phyloP scores from a whole-genome alignment of 2,113 vertebrate species.

The Gnathonemus echidnorhynchus region DNA sequence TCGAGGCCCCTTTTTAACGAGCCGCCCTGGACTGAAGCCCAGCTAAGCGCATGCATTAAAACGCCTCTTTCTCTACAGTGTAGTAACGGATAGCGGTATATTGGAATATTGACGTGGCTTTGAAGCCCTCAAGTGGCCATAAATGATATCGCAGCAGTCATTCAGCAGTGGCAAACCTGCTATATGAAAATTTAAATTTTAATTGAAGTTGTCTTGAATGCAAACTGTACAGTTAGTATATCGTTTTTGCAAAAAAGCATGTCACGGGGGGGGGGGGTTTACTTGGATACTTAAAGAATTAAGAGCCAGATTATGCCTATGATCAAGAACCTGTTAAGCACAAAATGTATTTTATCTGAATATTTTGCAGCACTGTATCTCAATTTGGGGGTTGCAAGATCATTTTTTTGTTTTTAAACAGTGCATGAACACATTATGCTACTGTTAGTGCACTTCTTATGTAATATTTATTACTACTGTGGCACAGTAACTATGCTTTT shows the following conservation, averaged over 20 bases:
- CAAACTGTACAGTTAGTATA: not conserved
- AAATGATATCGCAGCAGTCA: not conserved
- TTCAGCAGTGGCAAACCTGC: not conserved
- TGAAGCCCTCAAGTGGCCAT: not conserved
- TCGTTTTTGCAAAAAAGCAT: not conserved
- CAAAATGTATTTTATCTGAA: not conserved
- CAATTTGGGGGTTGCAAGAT: too few species aligned
- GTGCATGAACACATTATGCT: too few species aligned
- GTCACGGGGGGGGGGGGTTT: not conserved
- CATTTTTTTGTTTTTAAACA: not conserved
- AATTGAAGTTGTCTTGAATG: not conserved
- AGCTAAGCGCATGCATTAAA: not conserved
- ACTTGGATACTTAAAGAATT: not conserved
- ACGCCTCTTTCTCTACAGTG: too few species aligned
- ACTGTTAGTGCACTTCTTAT: not conserved
- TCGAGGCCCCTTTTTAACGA: not conserved
- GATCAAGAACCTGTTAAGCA: not conserved
- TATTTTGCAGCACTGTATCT: not conserved
- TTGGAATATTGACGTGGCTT: not conserved
- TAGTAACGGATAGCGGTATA: not conserved
- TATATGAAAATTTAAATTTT: not conserved
- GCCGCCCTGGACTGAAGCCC: not conserved
- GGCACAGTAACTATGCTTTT: not conserved
- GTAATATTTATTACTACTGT: not conserved
- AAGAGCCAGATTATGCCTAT: not conserved